These are phyloP conservation scores for Diaphora mendica DNA, from an alignment of 2,888 invertebrate genomes.

Conservation along the genomic window DNA sequence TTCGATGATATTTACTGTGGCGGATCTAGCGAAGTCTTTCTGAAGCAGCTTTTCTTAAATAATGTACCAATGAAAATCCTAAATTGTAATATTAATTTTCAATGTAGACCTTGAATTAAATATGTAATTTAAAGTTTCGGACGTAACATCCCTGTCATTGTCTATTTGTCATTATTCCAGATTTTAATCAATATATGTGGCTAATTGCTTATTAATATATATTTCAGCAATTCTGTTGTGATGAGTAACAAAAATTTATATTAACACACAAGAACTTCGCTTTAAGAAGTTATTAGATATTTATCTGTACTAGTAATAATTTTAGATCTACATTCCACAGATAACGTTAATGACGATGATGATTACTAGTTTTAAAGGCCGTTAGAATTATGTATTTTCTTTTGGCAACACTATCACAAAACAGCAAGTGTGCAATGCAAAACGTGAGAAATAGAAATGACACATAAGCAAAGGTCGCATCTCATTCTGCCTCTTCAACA, in stretches of 20 bases:
- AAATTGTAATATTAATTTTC: neutral
- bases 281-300: neutral
- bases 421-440: neutral
- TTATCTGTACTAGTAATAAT: neutral
- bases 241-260: neutral
- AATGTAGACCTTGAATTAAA: neutral
- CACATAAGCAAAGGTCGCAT: slow-evolving; percentile 36
- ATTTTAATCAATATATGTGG: neutral
- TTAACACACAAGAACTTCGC: neutral
- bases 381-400: neutral
- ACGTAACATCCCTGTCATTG: too few relatives aligned
- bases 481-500: slow-evolving; percentile 28
- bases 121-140: neutral
- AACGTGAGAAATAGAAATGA: slow-evolving; percentile 23
- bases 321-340: neutral
- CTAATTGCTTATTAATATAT: too few relatives aligned
- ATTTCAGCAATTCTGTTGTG: too few relatives aligned
- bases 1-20: neutral
- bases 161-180: neutral
- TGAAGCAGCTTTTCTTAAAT: neutral
- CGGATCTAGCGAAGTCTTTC: neutral
- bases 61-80: neutral
- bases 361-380: neutral
- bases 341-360: neutral
- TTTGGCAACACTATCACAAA: neutral